These are phyloP conservation scores for Mungos mungo DNA, from an alignment of 2,113 vertebrate species.

Conservation along the genomic window DNA sequence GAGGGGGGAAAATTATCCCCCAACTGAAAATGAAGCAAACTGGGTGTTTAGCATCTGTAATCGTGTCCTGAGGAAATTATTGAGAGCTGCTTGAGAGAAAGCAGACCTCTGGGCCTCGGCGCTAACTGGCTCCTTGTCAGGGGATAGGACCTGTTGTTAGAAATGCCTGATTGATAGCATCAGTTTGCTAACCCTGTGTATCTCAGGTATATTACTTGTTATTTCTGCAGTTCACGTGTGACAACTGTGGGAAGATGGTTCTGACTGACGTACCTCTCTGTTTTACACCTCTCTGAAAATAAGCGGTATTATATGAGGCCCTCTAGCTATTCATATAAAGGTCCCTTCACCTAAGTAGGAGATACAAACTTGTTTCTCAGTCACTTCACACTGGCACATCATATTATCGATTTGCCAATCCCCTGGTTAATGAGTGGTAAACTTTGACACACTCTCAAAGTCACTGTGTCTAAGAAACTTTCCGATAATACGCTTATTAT, in stretches of 20 bases:
- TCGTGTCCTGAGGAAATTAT: not conserved
- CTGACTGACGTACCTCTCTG: not conserved
- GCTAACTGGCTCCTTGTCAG: not conserved
- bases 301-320: not conserved
- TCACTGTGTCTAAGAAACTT: slow-evolving; percentile 24
- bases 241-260: not conserved
- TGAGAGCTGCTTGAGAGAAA: not conserved
- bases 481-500: not conserved
- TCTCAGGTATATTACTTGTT: not conserved
- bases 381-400: not conserved
- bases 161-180: not conserved
- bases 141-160: not conserved
- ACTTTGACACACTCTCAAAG: slow-evolving; percentile 15
- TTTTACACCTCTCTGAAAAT: not conserved
- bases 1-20: not conserved
- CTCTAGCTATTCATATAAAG: not conserved
- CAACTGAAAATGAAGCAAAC: slow-evolving; percentile 8
- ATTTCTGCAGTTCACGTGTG: not conserved
- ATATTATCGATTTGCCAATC: not conserved
- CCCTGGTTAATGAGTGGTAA: slow-evolving; percentile 7
- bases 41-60: not conserved
- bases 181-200: not conserved
- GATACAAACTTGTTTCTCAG: not conserved
- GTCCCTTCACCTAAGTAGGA: not conserved
- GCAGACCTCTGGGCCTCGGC: not conserved